These are phyloP conservation scores for Epinephelus malabaricus DNA, from an alignment of 2,797 vertebrate species.

Conservation along the genomic window DNA sequence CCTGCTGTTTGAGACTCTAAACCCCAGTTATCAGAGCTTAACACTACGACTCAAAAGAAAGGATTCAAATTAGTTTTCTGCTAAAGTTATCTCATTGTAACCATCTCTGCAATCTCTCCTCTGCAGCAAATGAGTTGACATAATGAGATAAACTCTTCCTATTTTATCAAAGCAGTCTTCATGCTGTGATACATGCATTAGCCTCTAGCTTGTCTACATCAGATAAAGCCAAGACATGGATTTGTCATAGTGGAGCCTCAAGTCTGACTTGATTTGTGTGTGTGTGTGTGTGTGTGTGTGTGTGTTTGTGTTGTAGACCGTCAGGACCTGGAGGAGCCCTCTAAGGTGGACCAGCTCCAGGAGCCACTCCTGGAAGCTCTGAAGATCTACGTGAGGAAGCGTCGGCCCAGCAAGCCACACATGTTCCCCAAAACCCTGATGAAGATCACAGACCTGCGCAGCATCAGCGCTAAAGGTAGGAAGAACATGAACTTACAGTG, in stretches of 20 bases:
- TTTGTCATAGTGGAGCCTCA: constrained; percentile 28
- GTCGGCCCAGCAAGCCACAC: constrained; percentile 96
- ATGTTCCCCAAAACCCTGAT: constrained; percentile 99
- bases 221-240: constrained; percentile 46
- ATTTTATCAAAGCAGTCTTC: constrained; percentile 45
- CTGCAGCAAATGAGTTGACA: constrained; percentile 49
- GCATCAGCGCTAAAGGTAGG: constrained; percentile 98
- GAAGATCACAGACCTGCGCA: constrained; percentile 99
- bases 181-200: constrained; percentile 26
- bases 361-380: constrained; percentile 96
- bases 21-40: constrained; percentile 39
- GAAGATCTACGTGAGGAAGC: constrained; percentile 97
- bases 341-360: constrained; percentile 97
- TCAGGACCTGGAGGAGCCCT: constrained; percentile 96
- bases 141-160: constrained; percentile 47
- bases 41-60: constrained; percentile 13
- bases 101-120: constrained; percentile 25
- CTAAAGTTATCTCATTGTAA: constrained; percentile 37
- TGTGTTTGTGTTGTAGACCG: constrained; percentile 85
- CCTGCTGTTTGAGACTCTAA: constrained; percentile 19
- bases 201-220: constrained; percentile 41
- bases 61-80: constrained; percentile 37
- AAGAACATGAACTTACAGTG: not conserved
- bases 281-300: constrained; percentile 1
- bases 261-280: constrained; percentile 41